phyloP scores from a whole-genome alignment of 1,140 invertebrate genomes.

The Cecropterus lyciades region DNA sequence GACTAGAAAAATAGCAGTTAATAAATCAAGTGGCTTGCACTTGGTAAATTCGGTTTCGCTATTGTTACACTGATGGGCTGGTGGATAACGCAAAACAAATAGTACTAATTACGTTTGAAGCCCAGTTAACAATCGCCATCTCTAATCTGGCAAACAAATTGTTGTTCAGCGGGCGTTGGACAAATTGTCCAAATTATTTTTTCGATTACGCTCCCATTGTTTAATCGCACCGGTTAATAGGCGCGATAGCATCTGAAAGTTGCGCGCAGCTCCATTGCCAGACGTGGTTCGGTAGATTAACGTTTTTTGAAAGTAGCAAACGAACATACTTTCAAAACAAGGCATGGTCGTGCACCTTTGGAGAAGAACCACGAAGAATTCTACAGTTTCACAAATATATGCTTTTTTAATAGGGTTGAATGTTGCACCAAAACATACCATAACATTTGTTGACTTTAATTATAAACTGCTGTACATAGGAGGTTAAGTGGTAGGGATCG shows the following conservation, averaged over 20 bases:
- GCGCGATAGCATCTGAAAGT: slow-evolving; percentile 53
- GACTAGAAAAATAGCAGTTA: slow-evolving; percentile 38
- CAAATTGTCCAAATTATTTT: slow-evolving; percentile 74
- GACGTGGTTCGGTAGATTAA: background rate
- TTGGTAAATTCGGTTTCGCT: slow-evolving; percentile 60
- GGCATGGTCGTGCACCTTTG: no score
- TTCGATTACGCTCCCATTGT: slow-evolving; percentile 76
- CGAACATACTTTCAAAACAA: no score
- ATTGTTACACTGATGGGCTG: slow-evolving; percentile 62
- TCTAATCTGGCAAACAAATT: slow-evolving; percentile 68
- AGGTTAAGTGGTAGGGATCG: no score
- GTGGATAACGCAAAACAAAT: slow-evolving; percentile 73
- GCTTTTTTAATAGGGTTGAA: no score
- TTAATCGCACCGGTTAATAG: slow-evolving; percentile 73
- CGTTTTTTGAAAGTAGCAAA: no score
- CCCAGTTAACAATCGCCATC: slow-evolving; percentile 66
- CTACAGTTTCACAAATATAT: no score
- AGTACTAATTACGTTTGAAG: slow-evolving; percentile 71
- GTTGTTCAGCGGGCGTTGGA: slow-evolving; percentile 46
- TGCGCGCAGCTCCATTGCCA: slow-evolving; percentile 26
- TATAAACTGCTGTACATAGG: no score
- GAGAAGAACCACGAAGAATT: no score
- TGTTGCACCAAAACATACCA: no score
- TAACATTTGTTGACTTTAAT: no score
- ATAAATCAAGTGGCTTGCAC: slow-evolving; percentile 56